Percentiles rank a stretch among this genome's conserved stretches.
Conservation (phyloP, 2,113 vertebrate genomes). For the Petroica traversi region DNA sequence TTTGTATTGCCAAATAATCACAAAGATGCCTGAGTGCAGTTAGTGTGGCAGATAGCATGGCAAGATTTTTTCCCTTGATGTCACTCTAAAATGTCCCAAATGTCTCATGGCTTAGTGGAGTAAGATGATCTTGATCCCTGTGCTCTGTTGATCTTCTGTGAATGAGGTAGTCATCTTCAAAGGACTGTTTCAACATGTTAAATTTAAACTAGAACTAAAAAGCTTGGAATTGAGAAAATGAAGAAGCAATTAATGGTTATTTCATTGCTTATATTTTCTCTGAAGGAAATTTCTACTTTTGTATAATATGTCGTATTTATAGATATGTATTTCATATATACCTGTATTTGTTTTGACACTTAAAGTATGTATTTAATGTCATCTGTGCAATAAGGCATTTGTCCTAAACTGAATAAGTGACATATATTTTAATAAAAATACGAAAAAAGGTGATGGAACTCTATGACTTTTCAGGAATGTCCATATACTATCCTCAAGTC, state of each 20-base stretch:
- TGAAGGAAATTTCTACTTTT: neutral
- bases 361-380: neutral
- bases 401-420: neutral
- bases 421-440: neutral
- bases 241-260: neutral
- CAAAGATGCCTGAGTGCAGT: neutral
- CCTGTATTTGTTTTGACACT: neutral
- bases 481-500: slow-evolving; percentile 97
- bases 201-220: neutral
- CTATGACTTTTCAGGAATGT: slow-evolving; percentile 84
- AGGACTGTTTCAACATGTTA: neutral
- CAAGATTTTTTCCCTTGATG: neutral
- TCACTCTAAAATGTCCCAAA: neutral
- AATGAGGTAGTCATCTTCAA: neutral
- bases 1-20: neutral
- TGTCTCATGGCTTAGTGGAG: neutral
- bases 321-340: neutral
- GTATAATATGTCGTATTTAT: neutral
- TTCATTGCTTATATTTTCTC: neutral
- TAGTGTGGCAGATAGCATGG: neutral
- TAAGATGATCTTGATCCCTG: neutral
- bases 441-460: neutral
- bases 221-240: neutral
- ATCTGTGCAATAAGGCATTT: neutral
- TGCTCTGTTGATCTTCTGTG: neutral